Evolutionary conservation across 2,888 invertebrate species (phyloP).

Genomic region (Zhengitettix transpicula): DNA sequence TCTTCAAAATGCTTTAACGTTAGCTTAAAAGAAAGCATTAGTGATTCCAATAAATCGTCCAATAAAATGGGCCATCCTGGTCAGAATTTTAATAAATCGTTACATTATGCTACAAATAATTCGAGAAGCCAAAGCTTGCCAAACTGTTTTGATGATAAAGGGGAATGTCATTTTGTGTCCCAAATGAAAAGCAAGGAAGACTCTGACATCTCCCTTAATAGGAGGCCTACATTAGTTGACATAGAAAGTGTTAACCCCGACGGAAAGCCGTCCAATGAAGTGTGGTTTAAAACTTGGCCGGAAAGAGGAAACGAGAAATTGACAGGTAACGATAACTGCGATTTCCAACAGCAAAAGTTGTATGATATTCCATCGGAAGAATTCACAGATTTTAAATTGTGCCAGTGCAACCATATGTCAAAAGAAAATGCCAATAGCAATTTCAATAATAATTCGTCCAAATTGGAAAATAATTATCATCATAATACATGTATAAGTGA

Average conservation of each 20-base stretch:
- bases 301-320: slow-evolving; percentile 25
- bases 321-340: neutral
- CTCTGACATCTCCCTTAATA: neutral
- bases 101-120: slow-evolving; percentile 14
- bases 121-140: slow-evolving; percentile 27
- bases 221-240: slow-evolving; percentile 12
- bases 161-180: slow-evolving; percentile 13
- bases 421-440: too few relatives aligned
- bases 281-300: slow-evolving; percentile 35
- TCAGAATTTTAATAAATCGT: slow-evolving; percentile 14
- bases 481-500: neutral
- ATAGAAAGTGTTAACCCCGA: neutral
- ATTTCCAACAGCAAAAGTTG: neutral
- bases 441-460: neutral
- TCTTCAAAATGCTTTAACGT: too few relatives aligned
- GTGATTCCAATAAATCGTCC: slow-evolving; percentile 9
- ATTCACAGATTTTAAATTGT: neutral
- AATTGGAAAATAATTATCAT: neutral
- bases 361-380: neutral
- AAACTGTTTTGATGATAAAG: slow-evolving; percentile 21
- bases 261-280: slow-evolving; percentile 14
- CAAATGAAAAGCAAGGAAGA: slow-evolving; percentile 16
- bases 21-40: too few relatives aligned
- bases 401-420: neutral
- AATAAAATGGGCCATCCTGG: slow-evolving; percentile 14